These are phyloP conservation scores for Puma concolor DNA, from an alignment of 2,113 vertebrate genomes.

Conservation along the genomic window DNA sequence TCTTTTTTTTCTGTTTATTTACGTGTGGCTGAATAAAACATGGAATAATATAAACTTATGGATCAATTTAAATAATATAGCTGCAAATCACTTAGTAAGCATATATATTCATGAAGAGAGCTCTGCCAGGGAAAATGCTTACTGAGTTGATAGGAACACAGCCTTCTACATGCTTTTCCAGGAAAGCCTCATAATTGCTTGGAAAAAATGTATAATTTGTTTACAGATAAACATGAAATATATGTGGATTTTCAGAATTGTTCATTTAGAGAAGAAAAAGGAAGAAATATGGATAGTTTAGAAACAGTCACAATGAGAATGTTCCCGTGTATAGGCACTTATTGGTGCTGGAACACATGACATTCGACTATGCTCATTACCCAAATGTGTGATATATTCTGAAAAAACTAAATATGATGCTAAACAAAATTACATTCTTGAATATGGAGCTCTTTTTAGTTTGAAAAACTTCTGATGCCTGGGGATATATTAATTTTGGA, in stretches of 20 bases:
- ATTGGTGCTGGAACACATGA: neutral
- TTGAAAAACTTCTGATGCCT: neutral
- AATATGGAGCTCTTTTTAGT: neutral
- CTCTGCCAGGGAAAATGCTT: neutral
- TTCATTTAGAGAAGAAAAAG: neutral
- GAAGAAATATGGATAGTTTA: neutral
- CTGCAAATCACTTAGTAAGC: neutral
- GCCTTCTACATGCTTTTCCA: neutral
- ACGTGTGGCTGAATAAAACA: neutral
- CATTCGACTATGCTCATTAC: neutral
- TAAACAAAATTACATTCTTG: neutral
- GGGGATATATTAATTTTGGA: neutral
- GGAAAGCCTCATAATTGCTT: neutral
- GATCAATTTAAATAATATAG: neutral
- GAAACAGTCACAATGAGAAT: neutral
- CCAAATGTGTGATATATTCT: neutral
- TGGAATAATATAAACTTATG: neutral
- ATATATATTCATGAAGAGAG: neutral
- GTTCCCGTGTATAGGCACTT: neutral
- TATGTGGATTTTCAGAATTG: neutral
- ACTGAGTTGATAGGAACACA: neutral
- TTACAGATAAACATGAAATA: neutral
- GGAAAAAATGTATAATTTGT: neutral
- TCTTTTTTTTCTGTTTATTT: neutral
- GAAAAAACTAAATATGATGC: neutral